Percentiles rank a stretch among this genome's conserved stretches.
These are phyloP conservation scores for Blennius ocellaris DNA, from an alignment of 2,113 vertebrate genomes.

Conservation along the genomic window DNA sequence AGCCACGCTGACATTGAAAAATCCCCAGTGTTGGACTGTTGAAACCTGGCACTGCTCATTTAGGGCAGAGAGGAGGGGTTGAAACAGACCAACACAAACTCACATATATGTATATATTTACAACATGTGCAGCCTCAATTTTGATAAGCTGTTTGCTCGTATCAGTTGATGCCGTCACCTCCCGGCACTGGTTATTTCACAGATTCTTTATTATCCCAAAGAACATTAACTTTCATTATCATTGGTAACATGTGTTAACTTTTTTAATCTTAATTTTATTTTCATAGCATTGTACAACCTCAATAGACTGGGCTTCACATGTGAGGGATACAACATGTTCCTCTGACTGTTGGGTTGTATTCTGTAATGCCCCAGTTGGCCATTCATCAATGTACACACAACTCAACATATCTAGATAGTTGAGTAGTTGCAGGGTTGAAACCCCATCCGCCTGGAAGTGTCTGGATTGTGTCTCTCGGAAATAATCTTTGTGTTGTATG, in stretches of 20 bases:
- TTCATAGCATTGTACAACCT: background rate
- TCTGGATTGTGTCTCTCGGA: too few species aligned
- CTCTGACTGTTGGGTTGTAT: too few species aligned
- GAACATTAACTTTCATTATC: background rate
- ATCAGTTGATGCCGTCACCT: background rate
- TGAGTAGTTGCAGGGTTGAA: too few species aligned
- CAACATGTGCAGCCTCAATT: background rate
- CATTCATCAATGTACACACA: background rate
- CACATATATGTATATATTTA: background rate
- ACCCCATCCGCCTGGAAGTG: too few species aligned
- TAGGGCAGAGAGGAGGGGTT: constrained; percentile 48
- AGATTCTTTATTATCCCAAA: background rate
- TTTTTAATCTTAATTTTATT: too few species aligned
- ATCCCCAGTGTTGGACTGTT: constrained; percentile 52
- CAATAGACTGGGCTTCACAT: background rate
- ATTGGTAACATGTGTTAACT: background rate
- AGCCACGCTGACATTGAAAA: constrained; percentile 78
- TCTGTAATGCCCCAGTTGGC: too few species aligned
- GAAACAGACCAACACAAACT: constrained; percentile 34
- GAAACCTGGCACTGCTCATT: constrained; percentile 68
- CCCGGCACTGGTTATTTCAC: background rate
- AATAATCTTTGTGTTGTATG: too few species aligned
- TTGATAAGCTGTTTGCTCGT: background rate
- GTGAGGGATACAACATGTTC: background rate
- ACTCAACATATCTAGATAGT: too few species aligned